Conservation (phyloP, 2,888 invertebrate species). For the Stenchaetothrips biformis region DNA sequence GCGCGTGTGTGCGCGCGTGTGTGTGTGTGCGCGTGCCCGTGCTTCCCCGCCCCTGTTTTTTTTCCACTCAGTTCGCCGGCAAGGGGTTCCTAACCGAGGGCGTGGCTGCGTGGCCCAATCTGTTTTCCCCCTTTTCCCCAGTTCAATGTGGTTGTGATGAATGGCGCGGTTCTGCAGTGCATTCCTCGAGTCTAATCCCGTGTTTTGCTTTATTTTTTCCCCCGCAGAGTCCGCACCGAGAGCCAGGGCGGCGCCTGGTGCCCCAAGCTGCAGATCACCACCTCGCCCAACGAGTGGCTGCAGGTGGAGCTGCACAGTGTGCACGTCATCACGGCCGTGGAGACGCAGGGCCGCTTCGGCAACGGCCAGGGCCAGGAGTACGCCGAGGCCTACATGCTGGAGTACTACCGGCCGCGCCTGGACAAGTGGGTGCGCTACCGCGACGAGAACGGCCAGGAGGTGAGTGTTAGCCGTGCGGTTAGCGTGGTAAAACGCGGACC, state of each 20-base stretch:
- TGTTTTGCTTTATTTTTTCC: slow-evolving; percentile 35
- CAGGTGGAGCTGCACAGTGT: slow-evolving; percentile 74
- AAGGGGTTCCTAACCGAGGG: too few relatives aligned
- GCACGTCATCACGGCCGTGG: slow-evolving; percentile 74
- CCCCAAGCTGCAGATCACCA: slow-evolving; percentile 72
- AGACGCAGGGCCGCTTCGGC: slow-evolving; percentile 85
- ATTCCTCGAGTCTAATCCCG: too few relatives aligned
- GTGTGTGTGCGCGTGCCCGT: too few relatives aligned
- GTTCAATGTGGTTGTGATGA: too few relatives aligned
- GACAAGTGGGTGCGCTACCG: slow-evolving; percentile 80
- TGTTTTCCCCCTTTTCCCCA: too few relatives aligned
- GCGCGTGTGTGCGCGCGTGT: not conserved
- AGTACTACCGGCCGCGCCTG: slow-evolving; percentile 76
- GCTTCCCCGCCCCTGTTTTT: too few relatives aligned
- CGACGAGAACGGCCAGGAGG: slow-evolving; percentile 70
- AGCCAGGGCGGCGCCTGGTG: slow-evolving; percentile 89
- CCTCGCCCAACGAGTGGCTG: slow-evolving; percentile 71
- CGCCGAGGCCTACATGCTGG: slow-evolving; percentile 75
- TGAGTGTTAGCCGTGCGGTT: slow-evolving; percentile 44
- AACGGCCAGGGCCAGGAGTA: slow-evolving; percentile 87
- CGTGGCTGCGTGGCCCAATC: too few relatives aligned
- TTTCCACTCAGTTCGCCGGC: too few relatives aligned
- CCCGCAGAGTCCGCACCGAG: slow-evolving; percentile 72
- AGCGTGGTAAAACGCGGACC: not conserved
- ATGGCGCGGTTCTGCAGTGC: too few relatives aligned